Percentiles rank a stretch among this genome's conserved stretches.
Evolutionary conservation across 2,113 vertebrate genomes (phyloP).

Genomic region (Athene noctua): DNA sequence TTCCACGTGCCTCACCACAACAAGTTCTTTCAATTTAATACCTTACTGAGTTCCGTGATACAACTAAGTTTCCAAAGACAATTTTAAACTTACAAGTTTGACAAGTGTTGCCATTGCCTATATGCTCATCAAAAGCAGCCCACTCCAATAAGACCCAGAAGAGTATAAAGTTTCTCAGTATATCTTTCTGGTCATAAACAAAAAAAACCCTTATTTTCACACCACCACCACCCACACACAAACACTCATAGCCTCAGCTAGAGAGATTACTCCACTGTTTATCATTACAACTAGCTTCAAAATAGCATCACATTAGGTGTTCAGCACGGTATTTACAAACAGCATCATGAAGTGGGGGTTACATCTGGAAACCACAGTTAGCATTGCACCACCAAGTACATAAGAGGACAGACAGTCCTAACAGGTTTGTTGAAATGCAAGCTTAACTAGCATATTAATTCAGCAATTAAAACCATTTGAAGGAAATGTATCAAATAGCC

Average conservation of each 20-base stretch:
- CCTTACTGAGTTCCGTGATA: background rate
- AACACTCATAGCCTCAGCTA: background rate
- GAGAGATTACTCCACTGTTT: background rate
- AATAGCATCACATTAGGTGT: background rate
- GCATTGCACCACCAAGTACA: background rate
- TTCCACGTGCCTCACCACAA: background rate
- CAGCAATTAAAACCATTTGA: background rate
- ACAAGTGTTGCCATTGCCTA: background rate
- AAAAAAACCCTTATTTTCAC: background rate
- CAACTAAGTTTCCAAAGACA: background rate
- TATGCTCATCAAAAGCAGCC: background rate
- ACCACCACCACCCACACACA: background rate
- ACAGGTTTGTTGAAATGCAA: background rate
- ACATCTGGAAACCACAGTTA: background rate
- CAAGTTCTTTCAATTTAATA: background rate
- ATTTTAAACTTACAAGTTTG: background rate
- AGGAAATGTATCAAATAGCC: background rate
- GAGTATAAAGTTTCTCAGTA: background rate
- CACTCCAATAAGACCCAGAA: background rate
- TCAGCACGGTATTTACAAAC: accelerated
- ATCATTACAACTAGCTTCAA: background rate
- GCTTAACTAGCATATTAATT: background rate
- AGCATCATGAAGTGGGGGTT: background rate
- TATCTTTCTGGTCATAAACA: background rate
- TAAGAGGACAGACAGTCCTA: background rate